A percentile compares a stretch with the other conserved stretches of the same genome.
These are phyloP conservation scores for Orientallactaga sibirica DNA, from an alignment of 2,797 vertebrate genomes.

Conservation along the genomic window DNA sequence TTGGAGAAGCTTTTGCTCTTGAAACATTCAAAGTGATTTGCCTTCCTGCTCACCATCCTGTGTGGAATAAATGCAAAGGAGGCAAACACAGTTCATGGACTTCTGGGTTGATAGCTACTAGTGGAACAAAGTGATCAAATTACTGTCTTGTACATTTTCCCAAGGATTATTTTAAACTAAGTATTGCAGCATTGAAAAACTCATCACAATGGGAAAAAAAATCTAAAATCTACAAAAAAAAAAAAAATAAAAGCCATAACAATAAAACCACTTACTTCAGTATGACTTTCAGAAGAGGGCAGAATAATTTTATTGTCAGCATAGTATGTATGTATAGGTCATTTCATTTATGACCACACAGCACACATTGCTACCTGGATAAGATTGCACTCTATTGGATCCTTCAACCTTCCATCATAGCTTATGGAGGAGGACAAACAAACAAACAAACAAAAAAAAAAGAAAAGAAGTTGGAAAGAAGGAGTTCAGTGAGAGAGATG, in stretches of 20 bases:
- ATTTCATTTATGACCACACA: slow-evolving; percentile 18
- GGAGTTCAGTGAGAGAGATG: too few relatives aligned
- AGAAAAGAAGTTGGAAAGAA: too few relatives aligned
- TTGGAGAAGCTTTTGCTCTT: slow-evolving; percentile 71
- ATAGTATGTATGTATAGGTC: slow-evolving; percentile 30
- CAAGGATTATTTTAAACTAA: slow-evolving; percentile 70
- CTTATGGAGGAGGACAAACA: too few relatives aligned
- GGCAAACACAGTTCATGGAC: slow-evolving; percentile 72
- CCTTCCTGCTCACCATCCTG: slow-evolving; percentile 76
- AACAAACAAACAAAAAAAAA: too few relatives aligned
- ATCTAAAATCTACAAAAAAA: neutral
- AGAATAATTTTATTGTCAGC: slow-evolving; percentile 21
- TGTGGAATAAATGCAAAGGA: slow-evolving; percentile 74
- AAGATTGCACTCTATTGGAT: too few relatives aligned
- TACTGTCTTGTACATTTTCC: slow-evolving; percentile 80
- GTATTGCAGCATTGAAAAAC: slow-evolving; percentile 72
- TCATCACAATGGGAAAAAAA: neutral
- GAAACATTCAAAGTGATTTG: slow-evolving; percentile 64
- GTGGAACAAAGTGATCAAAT: slow-evolving; percentile 79
- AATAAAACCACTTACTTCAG: slow-evolving; percentile 70
- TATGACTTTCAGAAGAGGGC: slow-evolving; percentile 62
- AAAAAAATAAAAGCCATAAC: neutral
- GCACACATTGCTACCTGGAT: too few relatives aligned
- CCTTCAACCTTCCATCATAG: too few relatives aligned
- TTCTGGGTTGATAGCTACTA: slow-evolving; percentile 70